These are phyloP conservation scores for Anthonomus grandis DNA, from an alignment of 1,140 invertebrate species.

Conservation along the genomic window DNA sequence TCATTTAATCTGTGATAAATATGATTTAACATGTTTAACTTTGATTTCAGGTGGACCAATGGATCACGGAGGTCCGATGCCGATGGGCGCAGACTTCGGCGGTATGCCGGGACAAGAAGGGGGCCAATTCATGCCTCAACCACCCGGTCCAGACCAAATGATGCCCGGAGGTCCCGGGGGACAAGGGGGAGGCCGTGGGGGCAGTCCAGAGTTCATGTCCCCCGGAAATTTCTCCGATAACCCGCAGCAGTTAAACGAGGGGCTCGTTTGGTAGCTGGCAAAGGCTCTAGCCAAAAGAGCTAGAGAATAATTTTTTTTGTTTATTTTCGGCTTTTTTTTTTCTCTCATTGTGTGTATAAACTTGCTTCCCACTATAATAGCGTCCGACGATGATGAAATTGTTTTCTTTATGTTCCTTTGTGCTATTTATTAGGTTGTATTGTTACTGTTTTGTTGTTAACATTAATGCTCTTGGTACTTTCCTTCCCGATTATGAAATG, in stretches of 20 bases:
- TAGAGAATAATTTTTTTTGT: constrained; percentile 41
- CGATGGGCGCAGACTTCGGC: constrained; percentile 62
- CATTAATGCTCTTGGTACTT: no score
- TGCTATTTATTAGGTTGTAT: no score
- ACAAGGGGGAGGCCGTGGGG: constrained; percentile 51
- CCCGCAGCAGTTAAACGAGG: constrained; percentile 69
- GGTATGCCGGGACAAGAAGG: constrained; percentile 59
- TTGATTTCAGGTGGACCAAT: constrained; percentile 58
- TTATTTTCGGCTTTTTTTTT: no score
- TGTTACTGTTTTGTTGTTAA: no score
- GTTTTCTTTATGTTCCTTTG: no score
- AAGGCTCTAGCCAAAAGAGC: constrained; percentile 48
- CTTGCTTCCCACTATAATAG: no score
- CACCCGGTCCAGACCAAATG: constrained; percentile 53
- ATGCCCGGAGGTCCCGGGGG: constrained; percentile 43
- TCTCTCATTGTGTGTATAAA: no score
- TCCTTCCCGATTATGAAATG: no score
- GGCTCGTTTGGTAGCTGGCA: constrained; percentile 65
- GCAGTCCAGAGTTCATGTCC: constrained; percentile 55
- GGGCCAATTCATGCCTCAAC: constrained; percentile 59
- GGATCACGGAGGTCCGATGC: constrained; percentile 64
- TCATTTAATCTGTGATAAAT: neutral
- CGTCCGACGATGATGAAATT: no score
- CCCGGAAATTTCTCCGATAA: constrained; percentile 62
- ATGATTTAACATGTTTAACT: neutral